phyloP scores from a whole-genome alignment of 1,140 invertebrate species.

The Halesus radiatus region DNA sequence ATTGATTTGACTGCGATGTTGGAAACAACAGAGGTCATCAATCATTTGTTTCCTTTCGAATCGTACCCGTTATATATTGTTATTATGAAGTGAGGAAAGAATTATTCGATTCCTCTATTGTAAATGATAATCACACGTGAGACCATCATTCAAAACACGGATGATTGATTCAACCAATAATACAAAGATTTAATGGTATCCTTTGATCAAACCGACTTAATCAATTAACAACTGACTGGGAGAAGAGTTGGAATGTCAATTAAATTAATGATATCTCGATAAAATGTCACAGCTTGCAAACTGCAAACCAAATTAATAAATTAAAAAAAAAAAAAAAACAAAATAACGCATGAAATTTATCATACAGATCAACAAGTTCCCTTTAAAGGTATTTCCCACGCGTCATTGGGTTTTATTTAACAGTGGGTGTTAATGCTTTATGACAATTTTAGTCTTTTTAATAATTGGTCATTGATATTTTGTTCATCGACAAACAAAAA shows the following conservation, averaged over 20 bases:
- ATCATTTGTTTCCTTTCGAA: slow-evolving; percentile 5
- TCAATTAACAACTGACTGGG: neutral
- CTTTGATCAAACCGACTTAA: slow-evolving; percentile 21
- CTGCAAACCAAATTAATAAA: neutral
- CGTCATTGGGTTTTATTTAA: neutral
- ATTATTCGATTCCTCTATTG: neutral
- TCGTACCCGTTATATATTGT: slow-evolving; percentile 34
- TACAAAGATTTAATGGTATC: slow-evolving; percentile 23
- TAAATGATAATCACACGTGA: slow-evolving; percentile 28
- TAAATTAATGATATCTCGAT: slow-evolving; percentile 36
- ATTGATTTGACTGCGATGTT: neutral
- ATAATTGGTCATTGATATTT: slow-evolving; percentile 50
- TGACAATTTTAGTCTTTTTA: slow-evolving; percentile 52
- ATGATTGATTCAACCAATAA: slow-evolving; percentile 42
- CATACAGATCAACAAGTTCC: too few species aligned
- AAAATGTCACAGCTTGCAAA: slow-evolving; percentile 29
- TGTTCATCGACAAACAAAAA: slow-evolving; percentile 25
- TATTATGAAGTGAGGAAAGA: slow-evolving; percentile 37
- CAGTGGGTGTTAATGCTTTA: slow-evolving; percentile 47
- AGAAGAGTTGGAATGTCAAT: neutral
- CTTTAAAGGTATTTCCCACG: slow-evolving; percentile 28
- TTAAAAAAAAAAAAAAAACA: neutral
- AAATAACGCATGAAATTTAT: neutral
- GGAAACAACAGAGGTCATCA: slow-evolving; percentile 14
- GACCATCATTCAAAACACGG: slow-evolving; percentile 36